Evolutionary conservation across 2,888 invertebrate genomes (phyloP), one percentile per base, ranked within the genome.

Genomic region (Drosophila nr. medialis): DNA sequence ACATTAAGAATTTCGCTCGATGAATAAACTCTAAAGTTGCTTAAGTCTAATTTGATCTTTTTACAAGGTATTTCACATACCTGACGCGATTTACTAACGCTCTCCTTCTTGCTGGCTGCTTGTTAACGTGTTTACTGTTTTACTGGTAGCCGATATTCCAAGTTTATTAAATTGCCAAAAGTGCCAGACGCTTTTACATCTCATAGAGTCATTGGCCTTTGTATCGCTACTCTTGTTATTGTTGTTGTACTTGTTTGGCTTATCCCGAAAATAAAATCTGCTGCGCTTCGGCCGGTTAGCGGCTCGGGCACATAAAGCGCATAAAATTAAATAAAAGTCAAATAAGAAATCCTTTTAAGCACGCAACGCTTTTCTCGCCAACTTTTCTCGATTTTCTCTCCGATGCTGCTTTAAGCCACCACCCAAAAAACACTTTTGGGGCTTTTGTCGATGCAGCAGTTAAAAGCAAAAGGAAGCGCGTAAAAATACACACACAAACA

Each of bases 281-380:
- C 55, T 55, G 42, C 49, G 63, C 50, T 50, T 54, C 54, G 45
- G 58, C 42, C 66, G 79, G 68, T 65, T 70, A 81, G 64, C 51
- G 61, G 64, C 51, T 62, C 30, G 18, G 59, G 58, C 63, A 56
- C 54, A 62, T 61, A 75, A 83, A 75, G 50, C 70, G 64, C 77
- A 72, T 75, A 70, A 80, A 85, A 82, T 90, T 78, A 80, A 86
- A 85, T 85, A 85, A 84, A 87, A 86, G 79, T 81, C 81, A 76
- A 69, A 72, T 66, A 55, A 56, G 30, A 80, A 87, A 89, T 85
- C 80, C 81, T 60, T 81, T 81, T 81, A 75, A 72, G 75, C 72
- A 50, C 53, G 48, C 61, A 71, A 56, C 53, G 56, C 53, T 36
- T 27, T 54, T 71, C 56, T 54, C 42, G 55, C 65, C 65, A 62